phyloP scores from a whole-genome alignment of 2,113 vertebrate genomes.

The Bufo bufo region DNA sequence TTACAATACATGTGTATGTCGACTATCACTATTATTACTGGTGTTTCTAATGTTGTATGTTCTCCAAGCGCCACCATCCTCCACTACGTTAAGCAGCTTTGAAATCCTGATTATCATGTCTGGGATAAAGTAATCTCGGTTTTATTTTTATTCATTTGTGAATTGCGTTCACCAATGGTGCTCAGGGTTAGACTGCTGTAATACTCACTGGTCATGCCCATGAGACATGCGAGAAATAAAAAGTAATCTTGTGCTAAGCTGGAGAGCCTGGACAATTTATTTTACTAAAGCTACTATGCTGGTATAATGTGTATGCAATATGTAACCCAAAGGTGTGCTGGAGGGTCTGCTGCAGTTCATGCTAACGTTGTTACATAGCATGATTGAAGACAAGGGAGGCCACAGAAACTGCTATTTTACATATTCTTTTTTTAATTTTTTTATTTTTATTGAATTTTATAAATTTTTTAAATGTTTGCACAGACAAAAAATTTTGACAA shows the following conservation, averaged over 20 bases:
- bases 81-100: constrained; percentile 40
- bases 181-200: neutral
- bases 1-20: neutral
- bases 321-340: neutral
- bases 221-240: neutral
- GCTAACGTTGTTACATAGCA: neutral
- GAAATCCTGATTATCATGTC: constrained; percentile 46
- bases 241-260: neutral
- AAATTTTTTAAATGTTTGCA: too few species aligned
- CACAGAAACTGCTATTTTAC: too few species aligned
- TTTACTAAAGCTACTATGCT: neutral
- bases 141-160: constrained; percentile 16
- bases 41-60: neutral
- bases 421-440: too few species aligned
- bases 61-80: neutral
- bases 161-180: too few species aligned
- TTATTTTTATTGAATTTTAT: too few species aligned
- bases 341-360: neutral
- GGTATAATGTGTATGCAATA: neutral
- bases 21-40: neutral
- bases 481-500: too few species aligned
- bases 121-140: constrained; percentile 36
- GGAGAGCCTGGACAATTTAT: neutral
- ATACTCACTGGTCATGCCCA: neutral
- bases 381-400: too few species aligned